Percentiles rank a stretch among this genome's conserved stretches.
These are phyloP conservation scores for Pantherophis vulpinus DNA, from an alignment of 2,797 vertebrate species.

Conservation along the genomic window DNA sequence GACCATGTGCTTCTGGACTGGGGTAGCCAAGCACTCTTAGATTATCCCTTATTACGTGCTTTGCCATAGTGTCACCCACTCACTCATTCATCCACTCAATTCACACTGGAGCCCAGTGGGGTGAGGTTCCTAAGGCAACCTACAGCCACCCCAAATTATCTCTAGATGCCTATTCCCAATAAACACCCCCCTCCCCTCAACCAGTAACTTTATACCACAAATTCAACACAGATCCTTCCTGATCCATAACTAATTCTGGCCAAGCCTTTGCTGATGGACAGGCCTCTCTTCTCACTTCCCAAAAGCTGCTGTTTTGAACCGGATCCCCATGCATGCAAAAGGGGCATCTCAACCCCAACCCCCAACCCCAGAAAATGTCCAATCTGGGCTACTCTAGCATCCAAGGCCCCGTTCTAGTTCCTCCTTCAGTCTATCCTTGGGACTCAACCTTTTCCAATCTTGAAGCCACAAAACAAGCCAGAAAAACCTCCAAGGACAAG, in stretches of 20 bases:
- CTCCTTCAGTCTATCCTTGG: background rate
- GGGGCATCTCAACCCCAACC: no score
- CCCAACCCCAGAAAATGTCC: background rate
- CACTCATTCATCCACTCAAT: no score
- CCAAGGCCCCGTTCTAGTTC: no score
- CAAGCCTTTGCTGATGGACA: background rate
- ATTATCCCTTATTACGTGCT: background rate
- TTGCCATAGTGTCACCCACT: background rate
- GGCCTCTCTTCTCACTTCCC: background rate
- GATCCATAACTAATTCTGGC: background rate
- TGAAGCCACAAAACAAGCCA: background rate
- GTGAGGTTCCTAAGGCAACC: background rate
- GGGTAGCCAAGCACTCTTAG: background rate
- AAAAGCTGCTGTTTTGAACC: background rate
- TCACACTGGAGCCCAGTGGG: background rate
- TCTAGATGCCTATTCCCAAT: background rate
- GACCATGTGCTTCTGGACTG: constrained; percentile 1
- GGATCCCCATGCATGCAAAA: background rate
- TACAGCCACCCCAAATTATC: background rate
- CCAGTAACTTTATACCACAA: background rate
- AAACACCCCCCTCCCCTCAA: fast-evolving
- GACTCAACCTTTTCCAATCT: background rate
- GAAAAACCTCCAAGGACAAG: background rate
- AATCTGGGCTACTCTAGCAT: background rate
- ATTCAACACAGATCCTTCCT: background rate